A percentile compares a stretch with the other conserved stretches of the same genome.
Evolutionary conservation across 2,888 invertebrate genomes (phyloP).

Genomic region (Sussaba pulchella): DNA sequence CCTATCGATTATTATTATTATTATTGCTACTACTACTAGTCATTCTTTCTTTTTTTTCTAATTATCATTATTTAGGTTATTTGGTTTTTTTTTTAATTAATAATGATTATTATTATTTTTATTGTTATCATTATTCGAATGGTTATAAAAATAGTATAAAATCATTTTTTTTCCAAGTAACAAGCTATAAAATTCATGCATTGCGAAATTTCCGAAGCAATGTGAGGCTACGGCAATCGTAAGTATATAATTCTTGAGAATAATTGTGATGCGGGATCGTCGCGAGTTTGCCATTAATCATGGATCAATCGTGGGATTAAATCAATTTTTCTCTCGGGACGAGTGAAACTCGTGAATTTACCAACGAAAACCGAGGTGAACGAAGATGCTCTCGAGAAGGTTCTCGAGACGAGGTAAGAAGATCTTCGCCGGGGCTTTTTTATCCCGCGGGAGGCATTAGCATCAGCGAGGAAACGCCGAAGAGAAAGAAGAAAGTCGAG

Average conservation of each 20-base stretch:
- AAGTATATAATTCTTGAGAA: background rate
- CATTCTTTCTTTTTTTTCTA: too few species aligned
- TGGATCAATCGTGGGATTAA: constrained; percentile 5
- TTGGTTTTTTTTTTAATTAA: too few species aligned
- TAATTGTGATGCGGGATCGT: background rate
- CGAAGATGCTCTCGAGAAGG: constrained; percentile 41
- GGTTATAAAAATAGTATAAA: too few species aligned
- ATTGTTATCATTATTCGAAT: too few species aligned
- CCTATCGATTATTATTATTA: too few species aligned
- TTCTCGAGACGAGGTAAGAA: constrained; percentile 47
- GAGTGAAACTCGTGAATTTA: constrained; percentile 35
- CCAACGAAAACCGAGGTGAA: constrained; percentile 28
- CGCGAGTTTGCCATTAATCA: background rate
- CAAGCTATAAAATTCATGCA: too few species aligned
- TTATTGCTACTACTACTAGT: too few species aligned
- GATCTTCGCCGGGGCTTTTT: constrained; percentile 55
- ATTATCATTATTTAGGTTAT: too few species aligned
- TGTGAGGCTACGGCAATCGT: background rate
- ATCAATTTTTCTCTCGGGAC: constrained; percentile 40
- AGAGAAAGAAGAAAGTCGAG: constrained; percentile 34
- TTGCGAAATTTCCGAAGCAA: background rate
- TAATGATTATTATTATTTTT: too few species aligned
- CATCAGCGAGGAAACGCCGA: constrained; percentile 35
- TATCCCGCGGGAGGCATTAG: constrained; percentile 53
- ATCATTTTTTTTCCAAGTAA: too few species aligned